Evolutionary conservation across 2,797 vertebrate species (phyloP), one percentile per base, ranked within the genome.

Genomic region (Poliocrania exsul): DNA sequence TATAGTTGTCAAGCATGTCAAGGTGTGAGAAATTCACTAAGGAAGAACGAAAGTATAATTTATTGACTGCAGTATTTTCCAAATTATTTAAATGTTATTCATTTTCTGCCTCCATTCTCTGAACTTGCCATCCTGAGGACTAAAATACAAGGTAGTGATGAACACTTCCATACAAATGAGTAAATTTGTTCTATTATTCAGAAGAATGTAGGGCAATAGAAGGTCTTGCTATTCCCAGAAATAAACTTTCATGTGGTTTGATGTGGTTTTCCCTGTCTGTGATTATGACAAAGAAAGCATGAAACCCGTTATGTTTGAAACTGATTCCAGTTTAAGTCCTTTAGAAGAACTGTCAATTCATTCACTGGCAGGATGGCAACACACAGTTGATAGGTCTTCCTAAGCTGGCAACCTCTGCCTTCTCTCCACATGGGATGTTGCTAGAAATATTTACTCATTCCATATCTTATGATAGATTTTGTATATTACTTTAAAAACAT

Each of bases 1-100:
- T 31, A 6, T 86, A 72, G 69, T 92, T 93, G 72, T 95, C 71
- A 92, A 92, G 65, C 44, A 66, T 61, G 80, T 64, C 73, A 94
- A 82, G 57, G 75, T 91, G 53, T 58, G 44, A 93, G 46, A 92
- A 94, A 87, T 62, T 74, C 92, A 78, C 75, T 67, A 47, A 57
- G 84, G 79, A 95, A 89, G 79, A 91, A 93, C 65, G 91, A 54
- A 87, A 95, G 42, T 91, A 29, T 58, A 81, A 95, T 93, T 90
- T 90, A 94, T 38, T 87, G 60, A 87, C 75, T 74, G 74, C 28
- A 35, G 26, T 60, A 54, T 92, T 95, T 88, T 91, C 80, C 46
- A 74, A 74, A 85, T 91, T 91, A 87, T 89, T 95, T 82, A 94
- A 87, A 95, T 81, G 6, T 78, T 82, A 92, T 92, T 95, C 54